Evolutionary conservation across 2,113 vertebrate species (phyloP), one percentile per base, ranked within the genome.

Genomic region (Pygoscelis antarcticus): DNA sequence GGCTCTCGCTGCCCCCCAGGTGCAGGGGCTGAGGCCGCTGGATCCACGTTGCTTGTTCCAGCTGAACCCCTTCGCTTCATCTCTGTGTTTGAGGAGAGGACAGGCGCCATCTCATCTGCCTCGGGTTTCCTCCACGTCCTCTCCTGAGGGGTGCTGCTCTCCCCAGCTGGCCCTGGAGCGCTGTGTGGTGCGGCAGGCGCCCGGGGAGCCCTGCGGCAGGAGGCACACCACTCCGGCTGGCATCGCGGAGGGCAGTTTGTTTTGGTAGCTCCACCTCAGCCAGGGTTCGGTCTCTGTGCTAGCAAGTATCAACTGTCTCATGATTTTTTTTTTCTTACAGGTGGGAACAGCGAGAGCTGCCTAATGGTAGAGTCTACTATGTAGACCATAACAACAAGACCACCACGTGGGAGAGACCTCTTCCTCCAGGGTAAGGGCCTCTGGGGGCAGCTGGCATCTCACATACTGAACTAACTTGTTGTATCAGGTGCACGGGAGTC

Each of bases 301-400:
- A 22, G 38, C 34, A 21, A 13, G 7, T 8, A 4, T 49, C 77
- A 81, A 49, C 58, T n/a, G 38, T n/a, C 64, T 83, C 27, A 3
- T 34, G 34, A 29, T 84, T 69, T 83, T 47, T 95, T 30, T 57
- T 42, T 60, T 88, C 89, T 96, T 96, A 58, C 96, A 99, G 99
- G 90, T 99, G 99, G 99, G 99, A 99, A 82, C 99, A 99, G 98
- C 98, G 99, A 89, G 98, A 99, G 96, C 98, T 99, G 91, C 99
- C 99, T 34, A 99, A 99, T 21, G 99, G 99, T 40, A 98, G 99
- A 89, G 99, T 99, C 76, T 99, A 99, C 97, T 99, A 99, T 76
- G 99, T 99, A 8, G 99, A 99, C 97, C 99, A 99, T 97, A 99
- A 99, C 98, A 99, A 99, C 95, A 99, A 99, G 98, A 99, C 99